Base-by-base conservation (phyloP, 1,140 invertebrate species). In the Heliconius eleuchia region DNA sequence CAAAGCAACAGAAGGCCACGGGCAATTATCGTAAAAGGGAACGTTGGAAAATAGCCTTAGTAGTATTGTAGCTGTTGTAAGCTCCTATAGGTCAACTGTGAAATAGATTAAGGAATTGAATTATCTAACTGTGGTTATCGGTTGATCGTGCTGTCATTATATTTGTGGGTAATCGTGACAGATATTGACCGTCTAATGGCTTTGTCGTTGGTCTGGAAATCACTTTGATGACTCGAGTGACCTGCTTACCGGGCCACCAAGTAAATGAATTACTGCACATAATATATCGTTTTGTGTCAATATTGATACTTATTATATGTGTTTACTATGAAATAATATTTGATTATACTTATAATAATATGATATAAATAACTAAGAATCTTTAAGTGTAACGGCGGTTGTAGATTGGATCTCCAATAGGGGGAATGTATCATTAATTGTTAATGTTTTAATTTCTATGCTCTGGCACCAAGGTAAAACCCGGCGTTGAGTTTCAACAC, bases 21-120 rank as follows among this genome's bases (percentile, higher is more conserved):
- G 83, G 42, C 87, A 91, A 89, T 91, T 89, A 90, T 87, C 85
- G 86, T 91, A 89, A 91, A 90, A 89, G 87, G 85, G 84, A 87
- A 86, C 82, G 77, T 79, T 88, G 83, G 85, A 88, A 91, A 88
- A 88, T 88, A 84, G 83, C 84, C 74, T 77, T 23, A 46, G 57
- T 23, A 3, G 57, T 87, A 89, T 87, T 86, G 82, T 85, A 80
- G 80, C 84, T 83, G 88, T 87, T 87, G 87, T 88, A 82, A 80
- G 73, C 79, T 83, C 86, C 83, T 83, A 83, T 83, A 87, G 85
- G 85, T 87, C 86, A 88, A 87, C 57, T 70, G 60, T 72, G 50
- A 76, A 74, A 80, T 80, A 46, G 76, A 80, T 80, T 82, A 80
- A 79, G 74, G 77, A 52, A 81, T 85, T 79, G 79, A 78, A 82